Evolutionary conservation across 2,113 vertebrate genomes (phyloP).

Genomic region (Anser brachyrhynchus): DNA sequence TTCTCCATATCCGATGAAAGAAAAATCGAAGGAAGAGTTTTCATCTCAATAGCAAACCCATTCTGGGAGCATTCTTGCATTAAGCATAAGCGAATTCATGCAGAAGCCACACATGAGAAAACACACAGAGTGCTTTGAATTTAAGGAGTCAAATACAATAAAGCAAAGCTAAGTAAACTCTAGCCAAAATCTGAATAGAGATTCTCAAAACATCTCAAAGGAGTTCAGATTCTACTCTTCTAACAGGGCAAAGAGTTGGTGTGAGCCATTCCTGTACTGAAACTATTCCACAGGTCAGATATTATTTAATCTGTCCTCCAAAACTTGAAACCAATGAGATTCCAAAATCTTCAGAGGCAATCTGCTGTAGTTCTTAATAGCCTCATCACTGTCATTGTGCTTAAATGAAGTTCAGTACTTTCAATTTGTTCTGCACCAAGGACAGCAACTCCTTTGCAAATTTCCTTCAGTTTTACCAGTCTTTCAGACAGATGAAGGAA

Average conservation of each 20-base stretch:
- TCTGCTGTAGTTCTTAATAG: neutral
- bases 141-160: neutral
- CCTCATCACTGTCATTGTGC: neutral
- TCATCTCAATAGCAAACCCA: neutral
- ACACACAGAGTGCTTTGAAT: neutral
- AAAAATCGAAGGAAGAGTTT: neutral
- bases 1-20: neutral
- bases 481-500: neutral
- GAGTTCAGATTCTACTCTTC: neutral
- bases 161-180: neutral
- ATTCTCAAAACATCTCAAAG: neutral
- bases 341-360: neutral
- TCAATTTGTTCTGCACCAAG: neutral
- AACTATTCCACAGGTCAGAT: neutral
- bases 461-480: neutral
- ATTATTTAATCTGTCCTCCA: neutral
- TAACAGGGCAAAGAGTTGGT: neutral
- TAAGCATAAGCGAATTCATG: neutral
- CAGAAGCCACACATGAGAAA: neutral
- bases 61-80: neutral
- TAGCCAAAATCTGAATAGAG: neutral
- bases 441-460: neutral
- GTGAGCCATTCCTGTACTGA: neutral
- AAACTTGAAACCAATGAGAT: neutral
- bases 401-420: neutral